Base-by-base conservation (phyloP, 2,113 vertebrate genomes). In the Lampris incognitus region DNA sequence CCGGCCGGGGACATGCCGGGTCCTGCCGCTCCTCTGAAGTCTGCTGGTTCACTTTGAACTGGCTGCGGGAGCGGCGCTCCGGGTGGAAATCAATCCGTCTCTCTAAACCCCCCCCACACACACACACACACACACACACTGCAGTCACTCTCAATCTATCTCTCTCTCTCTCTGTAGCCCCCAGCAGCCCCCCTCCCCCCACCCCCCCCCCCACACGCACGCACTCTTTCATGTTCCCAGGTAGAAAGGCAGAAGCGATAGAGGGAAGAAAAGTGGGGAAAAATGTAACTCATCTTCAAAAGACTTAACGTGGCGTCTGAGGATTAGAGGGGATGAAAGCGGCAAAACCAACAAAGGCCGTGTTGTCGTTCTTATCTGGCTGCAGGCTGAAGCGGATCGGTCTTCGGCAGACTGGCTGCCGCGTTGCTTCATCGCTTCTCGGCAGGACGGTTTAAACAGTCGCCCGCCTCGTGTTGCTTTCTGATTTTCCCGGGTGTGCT, bases 1-100 rank as follows among this genome's bases (percentile, higher is more conserved):
- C 92, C 80, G 90, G 92, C 86, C 76, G 82, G 84, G 90, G 88
- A 91, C 93, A 90, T 91, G 92, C 92, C 76, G 86, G 79, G 86
- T 93, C 93, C 91, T 94, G 94, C 92, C 70, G 88, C 72, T 81
- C 81, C 81, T 95, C 91, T 93, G 92, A 94, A 91, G 93, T 94
- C 88, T 93, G 76, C 82, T 81, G 69, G 83, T 81, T 87, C 81
- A 62, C 91, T 94, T 93, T 94, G 93, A 94, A 93, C 91, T 90
- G 88, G 90, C 90, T 90, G 90, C 90, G 84, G 86, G 83, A 93
- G 61, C 44, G 64, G 24, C 48, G 64, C 65, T 61, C 64, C 69
- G 58, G 89, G 89, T 93, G 91, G 91, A 93, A 92, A 91, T 92
- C 92, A 90, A 93, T 91, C 90, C 85, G 75, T 76, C 87, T 85